Base-by-base conservation (phyloP, 2,113 vertebrate genomes). In the Australoheros scitulus region DNA sequence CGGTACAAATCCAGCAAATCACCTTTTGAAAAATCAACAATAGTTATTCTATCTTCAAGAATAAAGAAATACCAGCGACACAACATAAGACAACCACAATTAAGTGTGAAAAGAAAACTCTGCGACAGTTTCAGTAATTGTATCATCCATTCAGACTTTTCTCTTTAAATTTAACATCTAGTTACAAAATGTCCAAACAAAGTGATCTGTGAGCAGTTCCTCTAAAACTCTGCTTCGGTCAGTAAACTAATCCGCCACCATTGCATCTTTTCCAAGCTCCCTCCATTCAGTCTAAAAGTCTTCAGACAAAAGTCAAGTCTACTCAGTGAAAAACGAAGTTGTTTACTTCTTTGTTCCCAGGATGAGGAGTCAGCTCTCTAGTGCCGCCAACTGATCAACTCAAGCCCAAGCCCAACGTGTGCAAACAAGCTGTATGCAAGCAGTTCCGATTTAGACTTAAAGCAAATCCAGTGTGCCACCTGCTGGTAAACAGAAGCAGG, bases 261-360 rank as follows among this genome's bases (percentile, higher is more conserved):
- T 7, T 1, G 4, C 14, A 52, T 59, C 3, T 14, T 34, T 13
- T 36, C 2, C 14, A 2, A 57, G 15, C 18, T 20, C 14, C 38
- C 6, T 29, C 43, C 38, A 50, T 57, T 72, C 43, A 77, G 5
- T 61, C 43, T 9, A 64, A 81, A 79, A 77, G 13, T 11, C 24
- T 13, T 32, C 5, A n/a, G 41, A 81, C 52, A 61, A 26, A 82
- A 86, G 36, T 55, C 77, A 83, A 80, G 81, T 65, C 50, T 77
- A 74, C 20, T 68, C 75, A 76, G 86, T 74, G 85, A 91, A 92
- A 93, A 94, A 92, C 88, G 89, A 93, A 92, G 87, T 95, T 94
- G 95, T 94, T 95, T 93, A 92, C 92, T 68, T 74, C 85, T 93
- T 91, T 91, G 89, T 93, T 92, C 81, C 22, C 24, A n/a, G 57